Evolutionary conservation across 2,888 invertebrate genomes (phyloP), one percentile per base, ranked within the genome.

Genomic region (Sesia bembeciformis): DNA sequence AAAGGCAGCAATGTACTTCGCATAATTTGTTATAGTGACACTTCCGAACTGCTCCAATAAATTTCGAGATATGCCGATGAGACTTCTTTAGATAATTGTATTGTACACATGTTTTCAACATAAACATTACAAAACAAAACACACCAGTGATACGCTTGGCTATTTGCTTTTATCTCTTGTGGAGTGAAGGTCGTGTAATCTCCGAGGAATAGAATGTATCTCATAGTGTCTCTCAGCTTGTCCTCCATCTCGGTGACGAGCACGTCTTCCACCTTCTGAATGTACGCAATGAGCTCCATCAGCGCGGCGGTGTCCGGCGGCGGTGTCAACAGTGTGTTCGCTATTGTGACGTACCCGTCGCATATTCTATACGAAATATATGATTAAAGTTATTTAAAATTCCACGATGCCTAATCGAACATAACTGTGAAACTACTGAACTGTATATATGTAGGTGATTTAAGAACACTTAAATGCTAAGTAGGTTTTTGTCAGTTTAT

Each of bases 101-200:
- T 23, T 23, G 23, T 23, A 23, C 23, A 23, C 23, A 23, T 23
- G 23, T 23, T 23, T 23, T 23, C 23, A 23, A 23, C 1, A 2
- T 23, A 23, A 23, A 23, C 23, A 23, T 23, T 23, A 23, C 23
- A 23, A 23, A 23, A 23, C 23, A 23, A 23, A 23, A 59, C 69
- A 64, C 72, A 91, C 97, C 97, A 97, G 72, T 95, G 94, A 70
- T 96, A 97, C 0, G 96, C 94, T 63, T 94, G 94, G 62, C 95
- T 95, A 74, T 97, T 98, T 46, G 95, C 94, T 68, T 97, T 95
- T 70, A 98, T 93, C 82, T 98, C 97, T 4, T 95, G 88, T 0
- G 96, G 94, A 0, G 95, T 93, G 64, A 96, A 94, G 4, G 91
- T 86, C 0, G 94, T 93, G 69, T 96, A 95, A 78, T 98, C 97